Conservation (phyloP, 2,113 vertebrate genomes). For the Brachionichthys hirsutus region DNA sequence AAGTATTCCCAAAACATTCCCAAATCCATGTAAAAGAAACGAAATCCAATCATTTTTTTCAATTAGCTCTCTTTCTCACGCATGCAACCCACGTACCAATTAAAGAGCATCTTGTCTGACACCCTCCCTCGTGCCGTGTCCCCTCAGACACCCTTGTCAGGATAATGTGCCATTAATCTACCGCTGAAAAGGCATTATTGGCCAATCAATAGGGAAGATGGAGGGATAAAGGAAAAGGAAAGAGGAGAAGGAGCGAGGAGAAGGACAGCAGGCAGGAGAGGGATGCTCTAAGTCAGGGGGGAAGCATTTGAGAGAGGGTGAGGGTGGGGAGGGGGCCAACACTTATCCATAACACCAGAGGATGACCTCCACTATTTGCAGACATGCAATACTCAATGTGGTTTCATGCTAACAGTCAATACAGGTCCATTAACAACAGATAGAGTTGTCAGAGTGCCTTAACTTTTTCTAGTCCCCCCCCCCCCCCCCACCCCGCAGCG, state of each 20-base stretch:
- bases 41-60: neutral
- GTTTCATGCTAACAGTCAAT: constrained; percentile 86
- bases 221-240: constrained; percentile 63
- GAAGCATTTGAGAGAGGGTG: constrained; percentile 46
- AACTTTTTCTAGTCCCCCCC: constrained; percentile 49
- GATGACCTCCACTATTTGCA: constrained; percentile 69
- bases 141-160: constrained; percentile 72
- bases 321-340: constrained; percentile 43
- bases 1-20: neutral
- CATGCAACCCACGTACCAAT: constrained; percentile 49
- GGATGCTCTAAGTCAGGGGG: constrained; percentile 52
- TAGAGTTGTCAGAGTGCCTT: constrained; percentile 69
- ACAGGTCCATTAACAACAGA: constrained; percentile 86
- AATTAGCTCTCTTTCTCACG: neutral
- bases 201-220: constrained; percentile 72
- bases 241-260: constrained; percentile 58
- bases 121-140: constrained; percentile 70
- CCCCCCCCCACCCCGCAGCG: constrained; percentile 28
- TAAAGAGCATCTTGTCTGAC: constrained; percentile 61
- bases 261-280: constrained; percentile 55
- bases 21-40: neutral
- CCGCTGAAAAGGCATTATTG: constrained; percentile 74
- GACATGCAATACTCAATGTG: constrained; percentile 81
- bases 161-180: constrained; percentile 71
- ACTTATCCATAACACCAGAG: constrained; percentile 80